Evolutionary conservation across 2,888 invertebrate species (phyloP).

Genomic region (Hipparchia semele): DNA sequence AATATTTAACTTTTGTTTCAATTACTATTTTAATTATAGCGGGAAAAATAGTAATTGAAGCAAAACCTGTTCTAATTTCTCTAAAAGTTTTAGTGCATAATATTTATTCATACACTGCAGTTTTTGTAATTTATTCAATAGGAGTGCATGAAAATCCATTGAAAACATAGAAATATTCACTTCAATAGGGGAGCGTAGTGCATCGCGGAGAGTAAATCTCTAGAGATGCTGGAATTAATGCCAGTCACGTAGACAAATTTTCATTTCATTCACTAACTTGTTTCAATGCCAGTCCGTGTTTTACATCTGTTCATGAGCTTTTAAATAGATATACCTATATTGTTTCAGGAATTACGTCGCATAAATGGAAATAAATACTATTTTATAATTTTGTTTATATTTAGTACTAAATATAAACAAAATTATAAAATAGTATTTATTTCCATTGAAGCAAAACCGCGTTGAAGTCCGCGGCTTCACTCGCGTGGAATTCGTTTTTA

Average conservation of each 20-base stretch:
- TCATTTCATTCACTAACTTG: slow-evolving; percentile 26
- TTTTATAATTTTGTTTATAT: background rate
- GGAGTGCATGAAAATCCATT: slow-evolving; percentile 12
- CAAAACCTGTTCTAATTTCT: background rate
- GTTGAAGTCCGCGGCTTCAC: no score
- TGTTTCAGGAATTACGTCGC: background rate
- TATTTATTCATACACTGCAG: slow-evolving; percentile 6
- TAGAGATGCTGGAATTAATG: slow-evolving; percentile 31
- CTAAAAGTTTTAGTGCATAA: slow-evolving; percentile 4
- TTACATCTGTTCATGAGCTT: slow-evolving; percentile 5
- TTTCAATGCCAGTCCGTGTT: slow-evolving; percentile 13
- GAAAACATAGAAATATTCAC: slow-evolving; percentile 20
- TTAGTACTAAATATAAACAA: no score
- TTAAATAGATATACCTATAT: background rate
- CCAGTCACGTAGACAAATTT: slow-evolving; percentile 38
- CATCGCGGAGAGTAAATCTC: slow-evolving; percentile 20
- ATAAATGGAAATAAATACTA: background rate
- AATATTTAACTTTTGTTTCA: no score
- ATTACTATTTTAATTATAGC: no score
- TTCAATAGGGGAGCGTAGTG: slow-evolving; percentile 19
- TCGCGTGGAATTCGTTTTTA: no score
- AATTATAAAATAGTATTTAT: background rate
- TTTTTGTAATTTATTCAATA: slow-evolving; percentile 8
- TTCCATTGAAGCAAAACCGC: no score
- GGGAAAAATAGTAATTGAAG: background rate